A percentile compares a stretch with the other conserved stretches of the same genome.
phyloP scores from a whole-genome alignment of 2,113 vertebrate species.

The Drymodes brunneopygia region DNA sequence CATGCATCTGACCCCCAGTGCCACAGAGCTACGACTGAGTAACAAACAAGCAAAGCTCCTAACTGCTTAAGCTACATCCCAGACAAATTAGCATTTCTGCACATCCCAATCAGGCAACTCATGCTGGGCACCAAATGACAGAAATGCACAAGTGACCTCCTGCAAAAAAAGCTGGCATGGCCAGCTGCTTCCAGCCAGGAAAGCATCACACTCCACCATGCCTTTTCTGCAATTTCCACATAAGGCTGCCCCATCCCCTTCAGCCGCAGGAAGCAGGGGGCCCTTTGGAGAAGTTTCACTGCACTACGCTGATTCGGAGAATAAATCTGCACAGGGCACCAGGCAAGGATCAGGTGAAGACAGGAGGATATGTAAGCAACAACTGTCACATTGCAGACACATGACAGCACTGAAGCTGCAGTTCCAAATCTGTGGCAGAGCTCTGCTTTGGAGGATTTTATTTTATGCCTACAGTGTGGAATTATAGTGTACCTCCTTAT shows the following conservation, averaged over 20 bases:
- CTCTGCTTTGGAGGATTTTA: background rate
- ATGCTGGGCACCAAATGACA: background rate
- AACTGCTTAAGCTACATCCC: background rate
- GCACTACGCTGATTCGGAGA: background rate
- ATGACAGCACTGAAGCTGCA: background rate
- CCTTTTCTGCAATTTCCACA: background rate
- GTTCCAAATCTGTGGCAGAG: background rate
- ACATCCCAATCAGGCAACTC: background rate
- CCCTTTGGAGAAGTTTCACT: background rate
- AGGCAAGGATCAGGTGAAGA: background rate
- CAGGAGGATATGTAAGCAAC: background rate
- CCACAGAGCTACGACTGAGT: fast-evolving
- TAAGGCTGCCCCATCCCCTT: background rate
- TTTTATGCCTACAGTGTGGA: background rate
- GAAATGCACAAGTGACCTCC: background rate
- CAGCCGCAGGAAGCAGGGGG: background rate
- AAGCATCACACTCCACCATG: background rate
- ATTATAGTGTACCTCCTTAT: background rate
- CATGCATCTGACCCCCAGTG: background rate
- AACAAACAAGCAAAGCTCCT: background rate
- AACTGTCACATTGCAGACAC: background rate
- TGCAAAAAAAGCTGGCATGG: background rate
- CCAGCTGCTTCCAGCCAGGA: background rate
- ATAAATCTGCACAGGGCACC: background rate
- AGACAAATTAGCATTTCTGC: background rate